Percentiles rank a stretch among this genome's conserved stretches.
phyloP scores from a whole-genome alignment of 2,888 invertebrate species.

The Erebia aethiops region DNA sequence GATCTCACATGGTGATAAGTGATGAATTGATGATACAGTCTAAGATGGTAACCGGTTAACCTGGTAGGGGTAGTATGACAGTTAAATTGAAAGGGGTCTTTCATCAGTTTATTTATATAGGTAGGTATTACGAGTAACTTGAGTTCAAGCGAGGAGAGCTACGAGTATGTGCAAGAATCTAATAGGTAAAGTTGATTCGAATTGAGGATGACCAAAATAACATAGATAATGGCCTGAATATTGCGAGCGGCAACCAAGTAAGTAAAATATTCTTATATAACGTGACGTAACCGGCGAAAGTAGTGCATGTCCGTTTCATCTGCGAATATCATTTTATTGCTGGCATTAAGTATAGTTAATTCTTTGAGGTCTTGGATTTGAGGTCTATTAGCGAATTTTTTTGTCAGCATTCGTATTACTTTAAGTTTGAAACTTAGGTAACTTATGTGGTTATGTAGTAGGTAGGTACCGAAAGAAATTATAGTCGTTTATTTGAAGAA shows the following conservation, averaged over 20 bases:
- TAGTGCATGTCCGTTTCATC: conserved; percentile 54
- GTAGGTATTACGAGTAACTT: too few relatives aligned
- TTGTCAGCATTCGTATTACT: neutral
- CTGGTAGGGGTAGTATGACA: too few relatives aligned
- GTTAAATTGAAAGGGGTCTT: too few relatives aligned
- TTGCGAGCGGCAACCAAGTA: conserved; percentile 19
- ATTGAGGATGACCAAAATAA: conserved; percentile 24
- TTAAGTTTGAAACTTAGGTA: neutral
- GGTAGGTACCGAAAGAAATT: too few relatives aligned
- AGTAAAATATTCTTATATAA: conserved; percentile 46
- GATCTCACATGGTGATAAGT: too few relatives aligned
- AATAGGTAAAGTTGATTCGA: neutral
- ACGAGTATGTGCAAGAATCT: too few relatives aligned
- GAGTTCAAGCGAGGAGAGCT: too few relatives aligned
- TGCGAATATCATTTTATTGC: conserved; percentile 36
- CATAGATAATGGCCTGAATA: conserved; percentile 9
- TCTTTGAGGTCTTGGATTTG: neutral
- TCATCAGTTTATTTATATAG: too few relatives aligned
- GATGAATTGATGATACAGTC: too few relatives aligned
- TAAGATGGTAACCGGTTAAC: too few relatives aligned
- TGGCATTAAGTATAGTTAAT: neutral
- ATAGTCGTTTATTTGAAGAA: too few relatives aligned
- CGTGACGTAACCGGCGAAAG: conserved; percentile 59
- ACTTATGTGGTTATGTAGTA: neutral
- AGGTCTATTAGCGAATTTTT: conserved; percentile 18